Evolutionary conservation across 2,888 invertebrate genomes (phyloP).

Genomic region (Octodonta nipae): DNA sequence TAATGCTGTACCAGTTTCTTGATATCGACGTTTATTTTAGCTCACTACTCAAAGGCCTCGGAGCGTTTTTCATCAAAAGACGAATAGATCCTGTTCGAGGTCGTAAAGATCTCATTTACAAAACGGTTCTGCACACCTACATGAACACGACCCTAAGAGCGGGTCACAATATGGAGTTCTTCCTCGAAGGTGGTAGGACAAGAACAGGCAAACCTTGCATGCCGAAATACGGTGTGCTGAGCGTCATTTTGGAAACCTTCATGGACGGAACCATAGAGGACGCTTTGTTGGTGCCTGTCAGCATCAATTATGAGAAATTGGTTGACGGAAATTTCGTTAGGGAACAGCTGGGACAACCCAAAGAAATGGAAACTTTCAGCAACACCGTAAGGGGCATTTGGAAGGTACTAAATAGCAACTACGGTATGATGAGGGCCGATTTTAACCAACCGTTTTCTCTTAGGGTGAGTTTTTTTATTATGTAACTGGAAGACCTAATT

Average conservation of each 20-base stretch:
- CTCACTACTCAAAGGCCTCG: slow-evolving; percentile 75
- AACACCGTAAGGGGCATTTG: slow-evolving; percentile 73
- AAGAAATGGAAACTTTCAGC: slow-evolving; percentile 77
- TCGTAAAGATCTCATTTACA: slow-evolving; percentile 71
- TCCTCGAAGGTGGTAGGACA: slow-evolving; percentile 87
- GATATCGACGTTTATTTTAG: slow-evolving; percentile 44
- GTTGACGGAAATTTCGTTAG: slow-evolving; percentile 88
- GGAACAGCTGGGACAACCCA: slow-evolving; percentile 83
- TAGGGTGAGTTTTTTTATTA: too few relatives aligned
- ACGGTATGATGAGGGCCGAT: slow-evolving; percentile 80
- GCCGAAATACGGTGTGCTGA: slow-evolving; percentile 86
- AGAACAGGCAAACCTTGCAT: slow-evolving; percentile 80
- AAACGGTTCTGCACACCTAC: slow-evolving; percentile 71
- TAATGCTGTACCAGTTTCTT: too few relatives aligned
- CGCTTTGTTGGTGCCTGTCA: slow-evolving; percentile 81
- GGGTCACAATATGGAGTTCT: slow-evolving; percentile 88
- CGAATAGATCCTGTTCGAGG: slow-evolving; percentile 67
- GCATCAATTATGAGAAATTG: slow-evolving; percentile 85
- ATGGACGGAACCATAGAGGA: slow-evolving; percentile 73
- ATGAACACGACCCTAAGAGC: slow-evolving; percentile 71
- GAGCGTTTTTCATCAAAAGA: slow-evolving; percentile 90
- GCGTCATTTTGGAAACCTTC: slow-evolving; percentile 84
- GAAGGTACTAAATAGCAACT: slow-evolving; percentile 71
- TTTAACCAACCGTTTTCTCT: slow-evolving; percentile 89
- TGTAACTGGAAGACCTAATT: not conserved